Conservation (phyloP, 2,113 vertebrate species). For the Halichoeres trimaculatus region DNA sequence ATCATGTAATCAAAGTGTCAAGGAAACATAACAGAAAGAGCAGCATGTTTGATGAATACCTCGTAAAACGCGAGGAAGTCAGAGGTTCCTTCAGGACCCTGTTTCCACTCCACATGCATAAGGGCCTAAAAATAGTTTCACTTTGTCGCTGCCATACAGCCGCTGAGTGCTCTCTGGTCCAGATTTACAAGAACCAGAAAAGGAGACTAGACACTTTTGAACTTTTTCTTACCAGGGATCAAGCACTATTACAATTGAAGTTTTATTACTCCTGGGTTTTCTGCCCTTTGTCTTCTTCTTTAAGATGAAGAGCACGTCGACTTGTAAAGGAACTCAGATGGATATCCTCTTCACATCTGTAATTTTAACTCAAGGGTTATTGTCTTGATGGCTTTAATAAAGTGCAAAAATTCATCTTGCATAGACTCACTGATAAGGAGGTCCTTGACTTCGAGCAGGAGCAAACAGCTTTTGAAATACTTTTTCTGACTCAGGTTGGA, state of each 20-base stretch:
- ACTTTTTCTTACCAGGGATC: slow-evolving; percentile 46
- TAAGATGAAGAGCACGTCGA: slow-evolving; percentile 14
- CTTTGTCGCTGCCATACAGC: slow-evolving; percentile 65
- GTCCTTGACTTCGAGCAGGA: not conserved
- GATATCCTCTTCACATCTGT: slow-evolving; percentile 42
- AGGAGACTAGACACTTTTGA: slow-evolving; percentile 7
- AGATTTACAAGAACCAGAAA: slow-evolving; percentile 47
- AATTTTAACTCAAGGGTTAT: slow-evolving; percentile 11
- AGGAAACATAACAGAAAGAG: slow-evolving; percentile 76
- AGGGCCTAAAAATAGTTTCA: slow-evolving; percentile 81
- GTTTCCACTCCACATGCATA: slow-evolving; percentile 79
- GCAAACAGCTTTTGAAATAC: not conserved
- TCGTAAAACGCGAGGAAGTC: slow-evolving; percentile 78
- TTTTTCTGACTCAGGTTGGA: slow-evolving; percentile 9
- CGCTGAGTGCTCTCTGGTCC: slow-evolving; percentile 56
- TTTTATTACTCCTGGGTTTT: slow-evolving; percentile 32
- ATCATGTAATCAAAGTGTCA: slow-evolving; percentile 82
- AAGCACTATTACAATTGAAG: slow-evolving; percentile 38
- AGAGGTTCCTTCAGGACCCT: slow-evolving; percentile 76
- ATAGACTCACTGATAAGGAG: slow-evolving; percentile 5
- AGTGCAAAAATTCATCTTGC: not conserved
- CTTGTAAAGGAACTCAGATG: slow-evolving; percentile 28
- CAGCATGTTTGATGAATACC: slow-evolving; percentile 75
- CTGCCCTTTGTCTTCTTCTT: slow-evolving; percentile 25
- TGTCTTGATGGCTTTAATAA: slow-evolving; percentile 13